Base-by-base conservation (phyloP, 2,888 invertebrate species). In the Patella pellucida region DNA sequence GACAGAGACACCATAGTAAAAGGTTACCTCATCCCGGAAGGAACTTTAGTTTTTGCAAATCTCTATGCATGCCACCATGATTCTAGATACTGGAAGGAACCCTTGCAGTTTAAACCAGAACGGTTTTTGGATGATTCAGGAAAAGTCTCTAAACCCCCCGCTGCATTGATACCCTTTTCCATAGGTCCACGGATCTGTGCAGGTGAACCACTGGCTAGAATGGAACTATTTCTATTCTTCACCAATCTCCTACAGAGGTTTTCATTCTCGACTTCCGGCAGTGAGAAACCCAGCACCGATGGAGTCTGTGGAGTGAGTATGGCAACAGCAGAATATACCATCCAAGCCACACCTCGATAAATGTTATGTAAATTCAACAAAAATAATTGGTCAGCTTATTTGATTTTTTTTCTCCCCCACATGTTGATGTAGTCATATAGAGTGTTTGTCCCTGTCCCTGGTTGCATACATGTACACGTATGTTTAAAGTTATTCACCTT, bases 11-110 rank as follows among this genome's bases (percentile, higher is more conserved):
- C 82, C 4, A 80, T 71, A 7, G 69, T 86, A 3, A 62, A 69
- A 1, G 84, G 84, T 9, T 84, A 77, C 54, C 50, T 74, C 23
- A 82, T 87, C n/a, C 86, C 87, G 5, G 82, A 84, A 68, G 86
- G 84, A 12, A 76, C 85, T 15, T 81, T 87, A 23, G 80, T 89
- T 4, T 82, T 88, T 7, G 85, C 86, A 16, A 88, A 87, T 73
- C 68, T 87, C 0, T 83, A 86, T 69, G 85, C 87, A 0, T 86
- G 85, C 4, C 88, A 88, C 76, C 78, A 78, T 31, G 88, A 88
- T 73, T 78, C 84, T 0, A 84, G 83, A 62, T 84, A 86, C 67
- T 89, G 88, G 89, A 79, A 81, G 0, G 77, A 85, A 52, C 87
- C 86, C 0, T 71, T 82, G 3, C 73, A 78, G 12, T 87, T 89